Conservation (phyloP, 2,797 vertebrate genomes). For the Gymnothorax javanicus region DNA sequence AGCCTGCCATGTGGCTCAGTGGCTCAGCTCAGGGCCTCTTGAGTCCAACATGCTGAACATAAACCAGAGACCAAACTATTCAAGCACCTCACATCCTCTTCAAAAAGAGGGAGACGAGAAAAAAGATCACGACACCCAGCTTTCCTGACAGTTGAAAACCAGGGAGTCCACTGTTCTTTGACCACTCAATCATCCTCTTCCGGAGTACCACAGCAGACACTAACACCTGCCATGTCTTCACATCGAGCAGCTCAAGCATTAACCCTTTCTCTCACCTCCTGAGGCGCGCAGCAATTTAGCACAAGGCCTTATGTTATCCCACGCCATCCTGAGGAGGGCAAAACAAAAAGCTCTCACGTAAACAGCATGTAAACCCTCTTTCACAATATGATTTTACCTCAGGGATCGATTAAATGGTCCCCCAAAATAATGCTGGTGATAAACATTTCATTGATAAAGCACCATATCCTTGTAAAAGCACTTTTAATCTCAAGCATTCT, state of each 20-base stretch:
- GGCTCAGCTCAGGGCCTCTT: background rate
- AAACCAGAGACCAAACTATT: background rate
- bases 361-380: too few relatives aligned
- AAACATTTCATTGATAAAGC: too few relatives aligned
- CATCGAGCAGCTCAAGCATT: background rate
- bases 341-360: too few relatives aligned
- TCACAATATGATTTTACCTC: too few relatives aligned
- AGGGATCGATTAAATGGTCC: too few relatives aligned
- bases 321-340: background rate
- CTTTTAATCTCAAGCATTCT: too few relatives aligned
- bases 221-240: slow-evolving; percentile 4
- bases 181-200: slow-evolving; percentile 5
- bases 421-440: too few relatives aligned
- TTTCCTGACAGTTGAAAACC: background rate
- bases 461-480: too few relatives aligned
- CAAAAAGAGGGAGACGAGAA: background rate
- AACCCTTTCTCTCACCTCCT: background rate
- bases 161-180: background rate
- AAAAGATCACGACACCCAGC: background rate
- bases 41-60: background rate
- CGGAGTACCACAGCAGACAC: background rate
- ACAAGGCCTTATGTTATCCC: background rate
- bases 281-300: background rate
- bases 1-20: background rate
- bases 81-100: background rate